Evolutionary conservation across 2,113 vertebrate genomes (phyloP).

Genomic region (Indicator indicator): DNA sequence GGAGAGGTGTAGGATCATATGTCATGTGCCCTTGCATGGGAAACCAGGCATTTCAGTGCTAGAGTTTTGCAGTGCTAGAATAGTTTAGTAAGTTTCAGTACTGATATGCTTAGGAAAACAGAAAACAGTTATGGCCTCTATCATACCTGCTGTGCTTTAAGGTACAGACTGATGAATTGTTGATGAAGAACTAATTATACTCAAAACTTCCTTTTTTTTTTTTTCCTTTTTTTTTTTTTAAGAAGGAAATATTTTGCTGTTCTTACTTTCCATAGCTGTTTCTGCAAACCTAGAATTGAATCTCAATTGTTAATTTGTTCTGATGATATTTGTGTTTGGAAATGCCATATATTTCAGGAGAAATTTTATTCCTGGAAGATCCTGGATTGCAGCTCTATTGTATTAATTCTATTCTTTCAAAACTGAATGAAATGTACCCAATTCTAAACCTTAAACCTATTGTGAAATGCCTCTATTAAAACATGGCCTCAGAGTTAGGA

Average conservation of each 20-base stretch:
- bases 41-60: not conserved
- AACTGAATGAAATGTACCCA: not conserved
- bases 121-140: not conserved
- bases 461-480: not conserved
- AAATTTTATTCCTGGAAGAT: slow-evolving; percentile 2
- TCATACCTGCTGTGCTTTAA: not conserved
- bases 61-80: not conserved
- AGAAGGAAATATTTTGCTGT: not conserved
- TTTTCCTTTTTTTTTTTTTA: too few relatives aligned
- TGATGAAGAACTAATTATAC: not conserved
- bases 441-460: not conserved
- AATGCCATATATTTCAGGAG: not conserved
- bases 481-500: not conserved
- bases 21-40: not conserved
- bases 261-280: not conserved
- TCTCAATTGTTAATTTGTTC: not conserved
- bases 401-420: not conserved
- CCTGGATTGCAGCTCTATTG: not conserved
- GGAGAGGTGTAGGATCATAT: not conserved
- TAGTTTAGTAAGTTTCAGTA: not conserved
- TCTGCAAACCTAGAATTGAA: not conserved
- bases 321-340: not conserved
- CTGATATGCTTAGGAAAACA: not conserved
- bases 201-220: not conserved
- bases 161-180: not conserved